phyloP scores from a whole-genome alignment of 2,888 invertebrate genomes.

The Autographa pulchrina region DNA sequence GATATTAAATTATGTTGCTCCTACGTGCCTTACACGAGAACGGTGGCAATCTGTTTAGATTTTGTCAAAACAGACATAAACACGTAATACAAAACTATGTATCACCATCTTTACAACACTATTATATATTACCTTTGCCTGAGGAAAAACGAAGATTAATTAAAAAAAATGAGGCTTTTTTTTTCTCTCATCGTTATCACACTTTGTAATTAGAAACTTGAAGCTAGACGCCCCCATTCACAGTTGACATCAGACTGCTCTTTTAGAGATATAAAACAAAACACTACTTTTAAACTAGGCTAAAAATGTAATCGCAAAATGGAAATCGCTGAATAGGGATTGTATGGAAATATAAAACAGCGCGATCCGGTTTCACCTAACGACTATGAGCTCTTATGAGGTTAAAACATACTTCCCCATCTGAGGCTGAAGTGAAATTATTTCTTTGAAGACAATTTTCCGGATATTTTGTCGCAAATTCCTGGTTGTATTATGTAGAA shows the following conservation, averaged over 20 bases:
- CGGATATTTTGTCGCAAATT: not conserved
- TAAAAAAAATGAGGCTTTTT: no score
- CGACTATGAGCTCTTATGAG: not conserved
- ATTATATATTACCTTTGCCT: no score
- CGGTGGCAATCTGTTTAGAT: not conserved
- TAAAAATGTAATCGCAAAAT: slow-evolving; percentile 18
- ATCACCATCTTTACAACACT: not conserved
- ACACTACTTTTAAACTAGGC: not conserved
- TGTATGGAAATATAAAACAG: slow-evolving; percentile 21
- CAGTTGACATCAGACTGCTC: not conserved
- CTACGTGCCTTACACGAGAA: slow-evolving; percentile 4
- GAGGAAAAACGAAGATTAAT: no score
- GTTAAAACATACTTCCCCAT: not conserved
- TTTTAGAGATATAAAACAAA: slow-evolving; percentile 19
- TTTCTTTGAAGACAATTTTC: not conserved
- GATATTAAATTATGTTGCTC: slow-evolving; percentile 4
- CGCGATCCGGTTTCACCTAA: not conserved
- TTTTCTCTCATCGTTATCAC: no score
- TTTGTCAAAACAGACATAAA: not conserved
- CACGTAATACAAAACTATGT: not conserved
- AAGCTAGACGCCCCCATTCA: not conserved
- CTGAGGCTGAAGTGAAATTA: not conserved
- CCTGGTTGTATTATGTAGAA: not conserved
- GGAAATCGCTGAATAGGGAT: slow-evolving; percentile 2
- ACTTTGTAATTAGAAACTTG: not conserved